Evolutionary conservation across 2,113 vertebrate species (phyloP).

Genomic region (Donacobius atricapilla): DNA sequence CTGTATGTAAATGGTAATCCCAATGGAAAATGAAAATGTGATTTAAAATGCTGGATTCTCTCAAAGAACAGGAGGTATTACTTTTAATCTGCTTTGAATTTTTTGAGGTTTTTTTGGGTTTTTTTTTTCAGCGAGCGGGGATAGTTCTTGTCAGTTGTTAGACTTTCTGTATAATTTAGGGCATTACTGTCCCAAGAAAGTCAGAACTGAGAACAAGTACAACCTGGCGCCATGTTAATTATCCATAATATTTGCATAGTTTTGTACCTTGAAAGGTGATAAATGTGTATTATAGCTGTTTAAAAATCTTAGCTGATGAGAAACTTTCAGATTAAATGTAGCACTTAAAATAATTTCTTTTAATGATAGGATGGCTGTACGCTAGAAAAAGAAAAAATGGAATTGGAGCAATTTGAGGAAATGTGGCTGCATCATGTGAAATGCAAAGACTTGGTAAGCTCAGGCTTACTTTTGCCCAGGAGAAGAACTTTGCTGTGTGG

Average conservation of each 20-base stretch:
- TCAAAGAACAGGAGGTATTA: background rate
- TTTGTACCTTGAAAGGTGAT: background rate
- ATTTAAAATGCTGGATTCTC: background rate
- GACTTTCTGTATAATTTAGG: background rate
- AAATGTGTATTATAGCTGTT: background rate
- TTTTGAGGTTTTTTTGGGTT: background rate
- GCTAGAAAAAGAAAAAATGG: background rate
- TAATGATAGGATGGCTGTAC: background rate
- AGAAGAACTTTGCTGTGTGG: background rate
- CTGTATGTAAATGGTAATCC: background rate
- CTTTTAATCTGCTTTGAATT: background rate
- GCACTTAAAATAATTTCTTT: background rate
- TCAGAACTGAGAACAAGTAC: background rate
- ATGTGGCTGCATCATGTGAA: background rate
- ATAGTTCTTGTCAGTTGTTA: background rate
- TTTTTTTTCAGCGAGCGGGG: no score
- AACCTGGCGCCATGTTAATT: background rate
- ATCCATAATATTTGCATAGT: background rate
- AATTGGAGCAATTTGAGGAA: background rate
- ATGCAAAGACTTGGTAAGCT: background rate
- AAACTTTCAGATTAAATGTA: background rate
- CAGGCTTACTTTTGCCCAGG: background rate
- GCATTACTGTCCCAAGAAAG: background rate
- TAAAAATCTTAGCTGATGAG: background rate
- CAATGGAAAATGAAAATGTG: background rate